These are phyloP conservation scores for Himantopus leucocephalus DNA, from an alignment of 2,113 vertebrate genomes.

Conservation along the genomic window DNA sequence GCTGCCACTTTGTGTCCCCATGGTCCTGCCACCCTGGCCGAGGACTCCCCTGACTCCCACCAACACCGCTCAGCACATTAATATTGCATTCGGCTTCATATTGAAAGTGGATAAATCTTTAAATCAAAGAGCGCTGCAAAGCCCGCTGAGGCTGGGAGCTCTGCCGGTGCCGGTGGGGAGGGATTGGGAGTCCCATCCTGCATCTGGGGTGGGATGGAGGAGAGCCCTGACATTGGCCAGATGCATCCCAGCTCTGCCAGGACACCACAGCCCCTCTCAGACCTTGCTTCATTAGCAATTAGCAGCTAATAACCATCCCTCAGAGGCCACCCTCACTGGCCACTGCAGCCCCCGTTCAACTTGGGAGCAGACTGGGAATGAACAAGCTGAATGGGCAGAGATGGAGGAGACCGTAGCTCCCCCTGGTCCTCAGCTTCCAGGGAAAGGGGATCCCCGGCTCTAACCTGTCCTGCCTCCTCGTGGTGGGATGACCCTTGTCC, in stretches of 20 bases:
- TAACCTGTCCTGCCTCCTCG: not conserved
- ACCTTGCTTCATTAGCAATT: not conserved
- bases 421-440: not conserved
- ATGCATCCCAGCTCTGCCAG: not conserved
- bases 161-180: not conserved
- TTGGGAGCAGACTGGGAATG: not conserved
- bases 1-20: not conserved
- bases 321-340: not conserved
- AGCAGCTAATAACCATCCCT: not conserved
- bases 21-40: not conserved
- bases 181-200: not conserved
- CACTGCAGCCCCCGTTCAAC: not conserved
- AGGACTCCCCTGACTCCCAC: not conserved
- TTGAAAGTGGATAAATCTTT: conserved; percentile 14
- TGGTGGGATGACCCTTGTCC: rapidly evolving
- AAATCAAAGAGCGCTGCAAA: not conserved
- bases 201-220: not conserved
- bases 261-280: not conserved
- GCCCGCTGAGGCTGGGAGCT: not conserved
- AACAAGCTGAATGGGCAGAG: not conserved
- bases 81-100: not conserved
- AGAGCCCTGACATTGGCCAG: not conserved
- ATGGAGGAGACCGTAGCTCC: rapidly evolving
- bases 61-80: not conserved
- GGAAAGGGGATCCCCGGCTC: not conserved